A percentile compares a stretch with the other conserved stretches of the same genome.
These are phyloP conservation scores for Carassius gibelio DNA, from an alignment of 2,113 vertebrate genomes.

Conservation along the genomic window DNA sequence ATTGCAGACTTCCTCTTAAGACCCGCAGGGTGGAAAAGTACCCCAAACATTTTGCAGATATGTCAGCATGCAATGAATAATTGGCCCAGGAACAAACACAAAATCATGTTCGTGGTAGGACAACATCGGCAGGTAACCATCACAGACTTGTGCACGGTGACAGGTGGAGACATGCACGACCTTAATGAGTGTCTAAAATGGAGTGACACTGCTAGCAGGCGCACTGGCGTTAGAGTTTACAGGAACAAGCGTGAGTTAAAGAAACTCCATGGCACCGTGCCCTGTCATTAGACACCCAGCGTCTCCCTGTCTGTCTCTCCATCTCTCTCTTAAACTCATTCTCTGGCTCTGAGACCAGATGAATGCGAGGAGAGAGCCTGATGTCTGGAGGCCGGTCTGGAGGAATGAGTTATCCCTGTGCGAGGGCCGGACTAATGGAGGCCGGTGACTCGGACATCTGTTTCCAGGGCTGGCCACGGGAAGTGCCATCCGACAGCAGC, in stretches of 20 bases:
- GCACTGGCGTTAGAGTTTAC: conserved; percentile 37
- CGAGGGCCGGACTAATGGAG: conserved; percentile 53
- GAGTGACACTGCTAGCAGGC: conserved; percentile 28
- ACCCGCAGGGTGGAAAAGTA: not conserved
- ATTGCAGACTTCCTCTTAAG: not conserved
- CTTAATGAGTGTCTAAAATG: conserved; percentile 47
- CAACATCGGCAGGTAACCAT: not conserved
- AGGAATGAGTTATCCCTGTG: conserved; percentile 54
- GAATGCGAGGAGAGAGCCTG: conserved; percentile 38
- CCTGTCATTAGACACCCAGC: conserved; percentile 45
- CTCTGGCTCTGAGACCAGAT: conserved; percentile 31
- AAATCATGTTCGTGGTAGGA: not conserved
- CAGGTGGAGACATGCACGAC: not conserved
- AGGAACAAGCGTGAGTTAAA: conserved; percentile 38
- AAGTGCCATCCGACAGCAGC: conserved; percentile 40
- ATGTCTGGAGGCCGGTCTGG: conserved; percentile 49
- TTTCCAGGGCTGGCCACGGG: conserved; percentile 51
- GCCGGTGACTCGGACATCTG: conserved; percentile 58
- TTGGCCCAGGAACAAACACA: conserved; percentile 12
- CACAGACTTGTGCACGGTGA: not conserved
- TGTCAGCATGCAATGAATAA: conserved; percentile 31
- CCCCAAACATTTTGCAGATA: not conserved
- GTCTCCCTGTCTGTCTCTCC: conserved; percentile 41
- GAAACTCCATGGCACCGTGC: conserved; percentile 39
- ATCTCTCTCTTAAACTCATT: conserved; percentile 25